Conservation (phyloP, 2,888 invertebrate genomes). For the Stomorhina lunata region DNA sequence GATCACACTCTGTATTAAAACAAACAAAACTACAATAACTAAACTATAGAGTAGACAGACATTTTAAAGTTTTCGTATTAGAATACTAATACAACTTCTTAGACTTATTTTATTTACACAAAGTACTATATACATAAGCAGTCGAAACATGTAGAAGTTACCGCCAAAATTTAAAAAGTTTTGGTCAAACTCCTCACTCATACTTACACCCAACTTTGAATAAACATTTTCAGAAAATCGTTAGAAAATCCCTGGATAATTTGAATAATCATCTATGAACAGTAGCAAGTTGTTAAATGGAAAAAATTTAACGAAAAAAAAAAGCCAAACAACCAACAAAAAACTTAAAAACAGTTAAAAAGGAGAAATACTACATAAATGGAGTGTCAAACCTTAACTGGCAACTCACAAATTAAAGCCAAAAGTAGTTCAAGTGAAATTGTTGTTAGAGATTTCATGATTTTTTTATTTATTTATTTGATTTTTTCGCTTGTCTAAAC, state of each 20-base stretch:
- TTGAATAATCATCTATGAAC: constrained; percentile 66
- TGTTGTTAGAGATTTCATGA: constrained; percentile 55
- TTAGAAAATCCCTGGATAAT: constrained; percentile 63
- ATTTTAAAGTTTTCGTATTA: constrained; percentile 46
- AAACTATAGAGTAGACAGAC: background rate
- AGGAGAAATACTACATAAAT: constrained; percentile 53
- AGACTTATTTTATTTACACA: constrained; percentile 1
- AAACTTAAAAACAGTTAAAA: constrained; percentile 46
- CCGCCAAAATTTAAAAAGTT: constrained; percentile 29
- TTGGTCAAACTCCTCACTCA: constrained; percentile 50
- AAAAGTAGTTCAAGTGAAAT: constrained; percentile 66
- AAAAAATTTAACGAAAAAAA: constrained; percentile 22
- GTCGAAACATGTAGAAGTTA: background rate
- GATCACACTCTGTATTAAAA: constrained; percentile 62
- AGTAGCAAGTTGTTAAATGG: constrained; percentile 65
- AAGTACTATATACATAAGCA: background rate
- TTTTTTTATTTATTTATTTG: constrained; percentile 28
- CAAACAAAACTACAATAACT: constrained; percentile 26
- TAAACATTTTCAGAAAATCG: background rate
- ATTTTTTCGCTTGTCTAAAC: constrained; percentile 8
- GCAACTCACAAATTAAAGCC: constrained; percentile 66
- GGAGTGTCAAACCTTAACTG: constrained; percentile 65
- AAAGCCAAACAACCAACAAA: constrained; percentile 31
- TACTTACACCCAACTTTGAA: background rate
- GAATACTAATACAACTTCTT: constrained; percentile 46